A percentile compares a stretch with the other conserved stretches of the same genome.
Evolutionary conservation across 2,888 invertebrate genomes (phyloP).

Genomic region (Gryllus longicercus): DNA sequence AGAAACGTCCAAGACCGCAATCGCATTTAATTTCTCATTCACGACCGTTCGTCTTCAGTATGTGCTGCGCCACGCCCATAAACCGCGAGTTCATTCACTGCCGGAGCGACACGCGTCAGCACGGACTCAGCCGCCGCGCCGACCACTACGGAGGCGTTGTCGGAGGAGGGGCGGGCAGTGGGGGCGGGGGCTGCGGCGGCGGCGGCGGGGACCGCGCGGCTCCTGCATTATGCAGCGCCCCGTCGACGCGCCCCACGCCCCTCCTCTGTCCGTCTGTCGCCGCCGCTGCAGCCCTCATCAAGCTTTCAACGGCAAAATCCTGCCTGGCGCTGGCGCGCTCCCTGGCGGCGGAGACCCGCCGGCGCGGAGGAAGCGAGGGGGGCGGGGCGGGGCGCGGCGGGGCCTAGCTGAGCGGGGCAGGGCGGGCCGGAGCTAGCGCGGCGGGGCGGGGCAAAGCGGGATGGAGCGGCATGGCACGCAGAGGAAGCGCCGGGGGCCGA

Average conservation of each 20-base stretch:
- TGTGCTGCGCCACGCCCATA: too few relatives aligned
- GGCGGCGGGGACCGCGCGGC: neutral
- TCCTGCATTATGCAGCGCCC: neutral
- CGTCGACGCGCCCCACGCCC: neutral
- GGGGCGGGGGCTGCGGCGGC: too few relatives aligned
- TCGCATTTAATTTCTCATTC: too few relatives aligned
- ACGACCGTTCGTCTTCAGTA: too few relatives aligned
- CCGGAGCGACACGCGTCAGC: neutral
- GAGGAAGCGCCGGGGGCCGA: too few relatives aligned
- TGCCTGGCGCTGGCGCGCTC: neutral
- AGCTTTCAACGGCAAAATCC: slow-evolving; percentile 7
- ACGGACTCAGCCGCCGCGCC: neutral
- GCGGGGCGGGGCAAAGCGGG: too few relatives aligned
- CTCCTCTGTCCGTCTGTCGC: slow-evolving; percentile 9
- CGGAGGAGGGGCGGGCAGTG: neutral
- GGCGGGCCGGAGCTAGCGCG: too few relatives aligned
- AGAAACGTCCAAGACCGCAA: too few relatives aligned
- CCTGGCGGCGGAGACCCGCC: neutral
- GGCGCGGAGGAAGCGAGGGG: neutral
- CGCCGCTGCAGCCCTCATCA: neutral
- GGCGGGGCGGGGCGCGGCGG: too few relatives aligned
- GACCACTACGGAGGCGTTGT: neutral
- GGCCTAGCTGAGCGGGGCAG: too few relatives aligned
- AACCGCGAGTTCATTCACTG: too few relatives aligned
- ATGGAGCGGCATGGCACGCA: too few relatives aligned